These are phyloP conservation scores for Gonioctena quinquepunctata DNA, from an alignment of 1,140 invertebrate genomes.

Conservation along the genomic window DNA sequence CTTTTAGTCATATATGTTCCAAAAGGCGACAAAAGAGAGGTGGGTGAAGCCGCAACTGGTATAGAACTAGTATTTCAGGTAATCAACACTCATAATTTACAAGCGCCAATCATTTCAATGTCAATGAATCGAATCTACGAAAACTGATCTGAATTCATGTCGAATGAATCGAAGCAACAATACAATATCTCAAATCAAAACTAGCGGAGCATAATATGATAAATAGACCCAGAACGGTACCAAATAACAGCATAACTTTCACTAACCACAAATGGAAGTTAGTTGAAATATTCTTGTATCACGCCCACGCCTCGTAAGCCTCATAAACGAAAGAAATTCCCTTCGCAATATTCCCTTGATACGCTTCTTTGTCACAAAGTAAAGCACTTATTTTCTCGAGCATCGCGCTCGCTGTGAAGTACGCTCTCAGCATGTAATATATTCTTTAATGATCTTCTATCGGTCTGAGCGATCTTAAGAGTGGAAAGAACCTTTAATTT, in stretches of 20 bases:
- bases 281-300: neutral
- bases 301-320: neutral
- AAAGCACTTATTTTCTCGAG: conserved; percentile 8
- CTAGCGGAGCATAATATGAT: too few relatives aligned
- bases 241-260: neutral
- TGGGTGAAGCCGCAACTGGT: too few relatives aligned
- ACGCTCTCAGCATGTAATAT: conserved; percentile 43
- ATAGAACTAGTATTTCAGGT: too few relatives aligned
- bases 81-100: too few relatives aligned
- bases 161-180: too few relatives aligned
- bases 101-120: too few relatives aligned
- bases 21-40: too few relatives aligned
- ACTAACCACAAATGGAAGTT: neutral
- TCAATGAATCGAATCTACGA: too few relatives aligned
- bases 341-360: neutral
- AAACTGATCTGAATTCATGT: too few relatives aligned
- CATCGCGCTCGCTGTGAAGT: conserved; percentile 27
- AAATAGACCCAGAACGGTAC: too few relatives aligned
- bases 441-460: conserved; percentile 49
- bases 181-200: too few relatives aligned
- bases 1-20: too few relatives aligned
- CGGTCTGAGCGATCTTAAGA: conserved; percentile 37
- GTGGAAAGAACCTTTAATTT: conserved; percentile 31
- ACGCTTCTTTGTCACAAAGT: neutral
- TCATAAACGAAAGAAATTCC: neutral